These are phyloP conservation scores for Brachymystax lenok DNA, from an alignment of 2,797 vertebrate genomes.

Conservation along the genomic window DNA sequence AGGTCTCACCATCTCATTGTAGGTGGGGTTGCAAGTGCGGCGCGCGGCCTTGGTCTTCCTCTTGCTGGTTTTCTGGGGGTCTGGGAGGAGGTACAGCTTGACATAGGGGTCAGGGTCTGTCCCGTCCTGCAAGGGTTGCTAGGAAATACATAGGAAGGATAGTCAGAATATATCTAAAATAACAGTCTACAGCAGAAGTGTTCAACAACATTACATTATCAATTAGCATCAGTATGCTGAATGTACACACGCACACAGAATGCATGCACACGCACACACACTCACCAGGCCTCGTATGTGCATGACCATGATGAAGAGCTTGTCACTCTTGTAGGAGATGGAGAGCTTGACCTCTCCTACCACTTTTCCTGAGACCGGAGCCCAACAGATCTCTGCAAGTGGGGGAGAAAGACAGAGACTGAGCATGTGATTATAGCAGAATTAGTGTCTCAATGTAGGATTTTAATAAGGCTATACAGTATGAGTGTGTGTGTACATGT, in stretches of 20 bases:
- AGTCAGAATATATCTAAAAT: neutral
- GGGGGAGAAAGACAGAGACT: neutral
- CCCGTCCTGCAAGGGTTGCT: slow-evolving; percentile 90
- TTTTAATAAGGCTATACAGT: no score
- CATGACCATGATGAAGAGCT: slow-evolving; percentile 99
- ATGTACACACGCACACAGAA: no score
- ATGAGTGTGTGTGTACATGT: neutral
- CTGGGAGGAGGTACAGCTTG: slow-evolving; percentile 94
- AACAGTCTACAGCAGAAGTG: neutral
- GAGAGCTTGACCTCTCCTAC: slow-evolving; percentile 94
- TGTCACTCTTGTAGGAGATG: slow-evolving; percentile 93
- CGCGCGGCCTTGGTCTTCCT: slow-evolving; percentile 96
- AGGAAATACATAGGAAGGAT: neutral
- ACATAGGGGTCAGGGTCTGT: slow-evolving; percentile 95
- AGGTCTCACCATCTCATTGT: slow-evolving; percentile 88
- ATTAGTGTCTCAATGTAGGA: no score
- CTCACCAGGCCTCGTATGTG: slow-evolving; percentile 94
- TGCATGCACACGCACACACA: slow-evolving; percentile 21
- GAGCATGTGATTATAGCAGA: neutral
- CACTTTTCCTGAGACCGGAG: slow-evolving; percentile 81
- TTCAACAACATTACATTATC: neutral
- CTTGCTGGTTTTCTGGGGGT: slow-evolving; percentile 95
- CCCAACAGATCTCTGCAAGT: slow-evolving; percentile 81
- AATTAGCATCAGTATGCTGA: no score
- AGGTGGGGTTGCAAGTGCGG: slow-evolving; percentile 96